Conservation (phyloP, 2,888 invertebrate species). For the Congeria kusceri region DNA sequence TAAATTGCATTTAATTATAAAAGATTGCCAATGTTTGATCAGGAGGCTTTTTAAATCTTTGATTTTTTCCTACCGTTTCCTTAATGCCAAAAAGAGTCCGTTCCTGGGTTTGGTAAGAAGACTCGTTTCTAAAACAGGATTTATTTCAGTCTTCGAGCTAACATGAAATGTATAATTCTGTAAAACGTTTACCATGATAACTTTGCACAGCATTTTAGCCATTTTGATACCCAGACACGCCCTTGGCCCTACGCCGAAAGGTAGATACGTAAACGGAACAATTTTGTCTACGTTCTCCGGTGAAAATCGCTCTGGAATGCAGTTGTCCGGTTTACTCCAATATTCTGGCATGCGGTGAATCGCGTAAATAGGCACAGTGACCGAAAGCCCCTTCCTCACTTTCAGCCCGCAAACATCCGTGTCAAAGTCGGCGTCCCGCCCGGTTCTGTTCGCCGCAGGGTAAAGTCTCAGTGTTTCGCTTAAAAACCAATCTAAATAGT, state of each 20-base stretch:
- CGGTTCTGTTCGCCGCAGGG: conserved; percentile 54
- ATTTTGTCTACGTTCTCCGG: conserved; percentile 52
- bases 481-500: conserved; percentile 59
- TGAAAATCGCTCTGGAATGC: conserved; percentile 62
- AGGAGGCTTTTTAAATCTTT: too few relatives aligned
- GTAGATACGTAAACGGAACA: conserved; percentile 67
- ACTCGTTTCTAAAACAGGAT: conserved; percentile 46
- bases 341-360: conserved; percentile 56
- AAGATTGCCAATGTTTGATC: too few relatives aligned
- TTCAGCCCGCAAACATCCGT: conserved; percentile 46
- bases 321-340: conserved; percentile 54
- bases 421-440: conserved; percentile 45
- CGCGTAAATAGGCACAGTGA: conserved; percentile 54
- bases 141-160: conserved; percentile 32
- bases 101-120: conserved; percentile 49
- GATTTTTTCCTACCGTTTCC: background rate
- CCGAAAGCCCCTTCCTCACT: conserved; percentile 47
- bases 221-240: conserved; percentile 76
- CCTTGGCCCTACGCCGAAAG: conserved; percentile 77
- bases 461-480: conserved; percentile 60
- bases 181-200: conserved; percentile 69
- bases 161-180: conserved; percentile 62
- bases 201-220: conserved; percentile 72
- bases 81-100: conserved; percentile 30
- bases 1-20: too few relatives aligned